Evolutionary conservation across 2,113 vertebrate species (phyloP).

Genomic region (Megaceryle maxima): DNA sequence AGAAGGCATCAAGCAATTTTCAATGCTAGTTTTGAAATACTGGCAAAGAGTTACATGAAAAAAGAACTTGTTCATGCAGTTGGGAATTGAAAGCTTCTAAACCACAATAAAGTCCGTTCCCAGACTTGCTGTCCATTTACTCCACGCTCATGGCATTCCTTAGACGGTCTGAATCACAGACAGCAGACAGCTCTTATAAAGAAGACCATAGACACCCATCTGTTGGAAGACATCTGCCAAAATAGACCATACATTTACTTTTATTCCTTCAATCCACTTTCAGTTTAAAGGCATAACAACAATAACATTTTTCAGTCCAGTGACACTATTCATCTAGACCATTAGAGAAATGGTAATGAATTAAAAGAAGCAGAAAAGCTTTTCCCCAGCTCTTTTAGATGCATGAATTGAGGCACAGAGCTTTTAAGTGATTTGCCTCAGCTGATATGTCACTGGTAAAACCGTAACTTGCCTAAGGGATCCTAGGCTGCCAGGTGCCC

Average conservation of each 20-base stretch:
- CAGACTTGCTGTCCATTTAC: conserved; percentile 66
- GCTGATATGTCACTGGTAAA: neutral
- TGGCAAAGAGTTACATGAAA: conserved; percentile 50
- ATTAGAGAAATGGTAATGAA: neutral
- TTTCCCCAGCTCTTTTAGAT: neutral
- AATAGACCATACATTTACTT: conserved; percentile 11
- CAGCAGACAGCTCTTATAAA: conserved; percentile 40
- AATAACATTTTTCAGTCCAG: conserved; percentile 42
- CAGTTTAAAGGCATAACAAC: conserved; percentile 28
- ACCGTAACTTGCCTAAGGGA: neutral
- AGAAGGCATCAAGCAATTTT: neutral
- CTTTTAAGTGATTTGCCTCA: neutral
- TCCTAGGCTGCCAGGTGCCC: neutral
- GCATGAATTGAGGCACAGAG: neutral
- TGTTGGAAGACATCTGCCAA: conserved; percentile 21
- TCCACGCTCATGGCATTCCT: conserved; percentile 53
- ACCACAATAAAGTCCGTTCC: conserved; percentile 66
- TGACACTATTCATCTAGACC: neutral
- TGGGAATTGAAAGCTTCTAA: conserved; percentile 68
- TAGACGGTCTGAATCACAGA: conserved; percentile 56
- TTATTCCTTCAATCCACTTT: conserved; percentile 18
- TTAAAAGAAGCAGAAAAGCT: neutral
- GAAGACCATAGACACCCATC: conserved; percentile 30
- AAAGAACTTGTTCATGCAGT: conserved; percentile 59
- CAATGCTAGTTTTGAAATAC: conserved; percentile 35